A percentile compares a stretch with the other conserved stretches of the same genome.
Conservation (phyloP, 2,888 invertebrate species). For the Antheraea yamamai region DNA sequence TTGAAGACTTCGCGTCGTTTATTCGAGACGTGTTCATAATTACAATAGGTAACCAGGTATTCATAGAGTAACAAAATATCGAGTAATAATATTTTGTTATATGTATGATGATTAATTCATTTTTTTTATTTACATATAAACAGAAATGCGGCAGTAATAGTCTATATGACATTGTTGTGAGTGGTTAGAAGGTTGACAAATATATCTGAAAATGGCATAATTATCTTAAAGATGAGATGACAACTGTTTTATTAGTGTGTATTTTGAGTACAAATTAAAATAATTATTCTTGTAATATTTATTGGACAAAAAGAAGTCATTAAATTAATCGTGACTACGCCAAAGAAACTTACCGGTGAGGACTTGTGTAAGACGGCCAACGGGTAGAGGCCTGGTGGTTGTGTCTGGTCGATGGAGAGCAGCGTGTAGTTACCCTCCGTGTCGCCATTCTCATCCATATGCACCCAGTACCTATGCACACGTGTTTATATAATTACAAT, state of each 20-base stretch:
- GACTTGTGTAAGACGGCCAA: slow-evolving; percentile 87
- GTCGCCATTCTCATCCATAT: slow-evolving; percentile 95
- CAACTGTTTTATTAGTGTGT: background rate
- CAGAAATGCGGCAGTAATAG: background rate
- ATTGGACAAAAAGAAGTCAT: background rate
- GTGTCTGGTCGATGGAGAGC: slow-evolving; percentile 81
- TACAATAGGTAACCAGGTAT: background rate
- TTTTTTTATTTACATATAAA: slow-evolving; percentile 31
- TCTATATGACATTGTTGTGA: background rate
- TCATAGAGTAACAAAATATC: no score
- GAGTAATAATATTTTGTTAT: slow-evolving; percentile 21
- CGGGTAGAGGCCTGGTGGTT: slow-evolving; percentile 89
- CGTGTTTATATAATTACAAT: slow-evolving; percentile 6
- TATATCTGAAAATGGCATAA: background rate
- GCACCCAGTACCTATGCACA: slow-evolving; percentile 89
- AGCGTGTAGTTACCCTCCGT: slow-evolving; percentile 97
- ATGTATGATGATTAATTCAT: slow-evolving; percentile 44
- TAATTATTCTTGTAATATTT: background rate
- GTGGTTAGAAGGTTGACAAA: background rate
- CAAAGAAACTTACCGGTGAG: slow-evolving; percentile 86
- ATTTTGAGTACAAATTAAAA: background rate
- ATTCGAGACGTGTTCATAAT: slow-evolving; percentile 59
- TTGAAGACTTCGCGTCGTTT: slow-evolving; percentile 45
- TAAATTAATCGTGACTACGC: background rate
- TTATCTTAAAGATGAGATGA: background rate